Evolutionary conservation across 2,888 invertebrate genomes (phyloP).

Genomic region (Agriopis leucophaearia): DNA sequence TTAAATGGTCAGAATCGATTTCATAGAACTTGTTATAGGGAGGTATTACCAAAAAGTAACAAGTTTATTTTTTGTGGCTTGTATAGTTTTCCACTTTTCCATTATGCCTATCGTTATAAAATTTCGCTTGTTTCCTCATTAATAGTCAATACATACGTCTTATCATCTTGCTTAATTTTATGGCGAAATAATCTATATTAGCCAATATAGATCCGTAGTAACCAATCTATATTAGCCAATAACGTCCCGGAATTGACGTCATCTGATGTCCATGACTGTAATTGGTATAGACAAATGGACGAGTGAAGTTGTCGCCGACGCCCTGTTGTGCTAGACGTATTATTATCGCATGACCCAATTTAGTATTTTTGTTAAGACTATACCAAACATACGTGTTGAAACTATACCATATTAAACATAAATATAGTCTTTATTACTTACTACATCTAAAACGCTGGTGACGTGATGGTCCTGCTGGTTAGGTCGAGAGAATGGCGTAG

Average conservation of each 20-base stretch:
- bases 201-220: background rate
- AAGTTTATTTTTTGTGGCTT: too few species aligned
- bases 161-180: slow-evolving; percentile 21
- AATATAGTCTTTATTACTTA: too few species aligned
- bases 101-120: too few species aligned
- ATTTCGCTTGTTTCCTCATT: too few species aligned
- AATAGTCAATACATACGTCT: background rate
- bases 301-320: slow-evolving; percentile 29
- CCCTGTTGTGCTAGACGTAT: slow-evolving; percentile 42
- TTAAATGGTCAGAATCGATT: background rate
- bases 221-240: slow-evolving; percentile 9
- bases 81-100: too few species aligned
- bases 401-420: too few species aligned
- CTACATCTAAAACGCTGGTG: too few species aligned
- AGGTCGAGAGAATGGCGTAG: too few species aligned
- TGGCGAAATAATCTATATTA: slow-evolving; percentile 22
- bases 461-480: too few species aligned
- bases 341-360: slow-evolving; percentile 42
- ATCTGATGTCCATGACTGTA: slow-evolving; percentile 30
- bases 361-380: background rate
- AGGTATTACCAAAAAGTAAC: too few species aligned
- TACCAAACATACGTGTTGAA: too few species aligned
- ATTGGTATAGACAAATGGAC: slow-evolving; percentile 37
- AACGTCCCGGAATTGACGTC: slow-evolving; percentile 28
- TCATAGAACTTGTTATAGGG: background rate